A percentile compares a stretch with the other conserved stretches of the same genome.
Conservation (phyloP, 2,113 vertebrate species). For the Bos javanicus region DNA sequence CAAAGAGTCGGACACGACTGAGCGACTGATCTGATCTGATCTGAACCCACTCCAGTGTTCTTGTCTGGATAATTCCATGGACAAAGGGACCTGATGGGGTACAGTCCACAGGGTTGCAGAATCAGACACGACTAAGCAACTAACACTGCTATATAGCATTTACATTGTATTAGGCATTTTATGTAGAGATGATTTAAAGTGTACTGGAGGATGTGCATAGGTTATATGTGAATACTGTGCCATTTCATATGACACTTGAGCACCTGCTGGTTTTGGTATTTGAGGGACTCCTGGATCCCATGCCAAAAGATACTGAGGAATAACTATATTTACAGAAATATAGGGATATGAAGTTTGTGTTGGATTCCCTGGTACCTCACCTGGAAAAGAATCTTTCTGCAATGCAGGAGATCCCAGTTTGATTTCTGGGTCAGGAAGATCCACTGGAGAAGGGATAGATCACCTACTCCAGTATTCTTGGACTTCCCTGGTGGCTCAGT, state of each 20-base stretch:
- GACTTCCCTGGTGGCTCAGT: neutral
- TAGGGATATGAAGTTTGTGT: neutral
- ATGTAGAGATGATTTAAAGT: neutral
- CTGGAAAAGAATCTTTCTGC: neutral
- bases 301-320: neutral
- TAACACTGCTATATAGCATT: neutral
- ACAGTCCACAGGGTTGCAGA: neutral
- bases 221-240: neutral
- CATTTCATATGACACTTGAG: neutral
- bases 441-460: accelerated
- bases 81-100: neutral
- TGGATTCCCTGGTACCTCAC: neutral
- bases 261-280: neutral
- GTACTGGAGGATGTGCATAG: neutral
- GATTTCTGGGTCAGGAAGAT: neutral
- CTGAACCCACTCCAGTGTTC: neutral
- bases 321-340: neutral
- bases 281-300: neutral
- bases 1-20: no score
- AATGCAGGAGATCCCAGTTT: neutral
- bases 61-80: neutral
- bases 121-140: neutral
- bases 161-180: neutral
- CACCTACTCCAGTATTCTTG: neutral
- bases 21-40: no score